Evolutionary conservation across 2,888 invertebrate species (phyloP), one percentile per base, ranked within the genome.

Genomic region (Drosophila greeni): DNA sequence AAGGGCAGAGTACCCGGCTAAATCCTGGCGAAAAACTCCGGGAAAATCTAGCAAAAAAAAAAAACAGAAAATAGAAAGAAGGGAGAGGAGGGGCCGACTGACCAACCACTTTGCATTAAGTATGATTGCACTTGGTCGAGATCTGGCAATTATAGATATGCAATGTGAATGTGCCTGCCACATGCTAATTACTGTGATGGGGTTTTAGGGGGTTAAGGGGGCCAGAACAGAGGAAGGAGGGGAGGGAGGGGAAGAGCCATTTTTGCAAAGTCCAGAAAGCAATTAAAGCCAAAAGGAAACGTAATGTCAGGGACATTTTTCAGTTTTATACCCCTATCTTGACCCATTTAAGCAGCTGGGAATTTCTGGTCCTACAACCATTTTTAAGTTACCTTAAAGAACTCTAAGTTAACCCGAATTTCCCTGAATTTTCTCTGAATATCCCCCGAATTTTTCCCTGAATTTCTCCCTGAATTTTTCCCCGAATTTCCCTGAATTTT

Each of bases 81-180:
- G 14, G n/a, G 40, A n/a, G 23, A 23, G 24, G 20, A 20, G 2
- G 5, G 37, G 18, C 24, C 45, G 23, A 16, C 69, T 18, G 45
- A 69, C 42, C 14, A 36, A 36, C 69, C 58, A 62, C 43, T 67
- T 64, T 40, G 52, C 71, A 64, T 70, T 67, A 67, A 70, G 71
- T 70, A 52, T 59, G 62, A 62, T 62, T 62, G 62, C 62, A 62
- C 62, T 66, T 37, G 70, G 61, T 37, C 62, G 53, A 67, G 72
- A 67, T 67, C 71, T 45, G 43, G 67, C 67, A 71, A 70, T 67
- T 67, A 67, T 64, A 67, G 67, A 71, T 67, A 67, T 70, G 71
- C 47, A 55, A 26, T 70, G 53, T 53, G 71, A 49, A 66, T 70
- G 52, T 33, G 39, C 42, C 33, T 42, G 40, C 67, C 64, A 54